Conservation (phyloP, 1,140 invertebrate genomes). For the Cephus cinctus region DNA sequence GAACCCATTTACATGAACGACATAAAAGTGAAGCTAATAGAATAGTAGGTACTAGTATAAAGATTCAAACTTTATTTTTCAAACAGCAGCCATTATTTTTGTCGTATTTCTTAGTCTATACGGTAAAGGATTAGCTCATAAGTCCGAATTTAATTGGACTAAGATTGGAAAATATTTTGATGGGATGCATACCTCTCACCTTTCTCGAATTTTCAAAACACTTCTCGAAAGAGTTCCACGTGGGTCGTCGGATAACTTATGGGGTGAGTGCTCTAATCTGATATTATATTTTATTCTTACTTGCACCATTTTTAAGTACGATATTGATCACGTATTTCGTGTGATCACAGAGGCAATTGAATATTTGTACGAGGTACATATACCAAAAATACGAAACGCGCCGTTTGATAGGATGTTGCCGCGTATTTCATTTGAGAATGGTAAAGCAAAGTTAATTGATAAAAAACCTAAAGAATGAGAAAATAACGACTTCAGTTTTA, state of each 20-base stretch:
- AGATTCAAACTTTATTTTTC: conserved; percentile 2
- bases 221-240: background rate
- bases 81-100: conserved; percentile 1
- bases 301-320: too few relatives aligned
- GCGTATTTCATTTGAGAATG: conserved; percentile 24
- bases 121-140: conserved; percentile 22
- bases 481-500: too few relatives aligned
- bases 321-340: too few relatives aligned
- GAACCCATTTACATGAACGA: conserved; percentile 36
- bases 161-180: conserved; percentile 32
- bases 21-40: conserved; percentile 43
- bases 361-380: conserved; percentile 28
- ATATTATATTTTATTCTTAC: background rate
- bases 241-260: background rate
- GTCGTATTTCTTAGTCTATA: conserved; percentile 31
- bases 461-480: too few relatives aligned
- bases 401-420: conserved; percentile 28
- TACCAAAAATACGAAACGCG: conserved; percentile 16
- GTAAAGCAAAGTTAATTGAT: conserved; percentile 12
- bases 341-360: conserved; percentile 25
- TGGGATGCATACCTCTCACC: conserved; percentile 30
- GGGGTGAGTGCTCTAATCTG: background rate
- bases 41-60: conserved; percentile 37
- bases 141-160: conserved; percentile 30
- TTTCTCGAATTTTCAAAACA: conserved; percentile 21